phyloP scores from a whole-genome alignment of 2,113 vertebrate genomes.

The Etheostoma cragini region DNA sequence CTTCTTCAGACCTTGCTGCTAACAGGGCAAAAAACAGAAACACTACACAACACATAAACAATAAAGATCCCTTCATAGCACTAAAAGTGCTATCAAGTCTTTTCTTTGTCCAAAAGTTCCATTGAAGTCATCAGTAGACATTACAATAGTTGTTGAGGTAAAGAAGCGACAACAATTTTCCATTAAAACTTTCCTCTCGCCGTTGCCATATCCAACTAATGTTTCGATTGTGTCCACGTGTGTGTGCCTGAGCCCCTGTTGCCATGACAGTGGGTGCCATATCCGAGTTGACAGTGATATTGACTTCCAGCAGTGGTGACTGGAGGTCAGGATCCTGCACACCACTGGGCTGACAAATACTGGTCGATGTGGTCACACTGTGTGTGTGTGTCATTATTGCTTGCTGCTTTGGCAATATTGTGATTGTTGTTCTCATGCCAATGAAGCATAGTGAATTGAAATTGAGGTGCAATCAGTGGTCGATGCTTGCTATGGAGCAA shows the following conservation, averaged over 20 bases:
- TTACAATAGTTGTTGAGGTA: too few species aligned
- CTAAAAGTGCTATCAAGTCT: background rate
- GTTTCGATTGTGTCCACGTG: background rate
- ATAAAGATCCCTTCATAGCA: too few species aligned
- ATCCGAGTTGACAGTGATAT: slow-evolving; percentile 56
- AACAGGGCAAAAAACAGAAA: too few species aligned
- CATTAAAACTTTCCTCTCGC: background rate
- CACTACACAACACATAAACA: too few species aligned
- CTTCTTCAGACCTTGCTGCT: background rate
- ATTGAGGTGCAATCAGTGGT: background rate
- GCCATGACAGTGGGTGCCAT: slow-evolving; percentile 46
- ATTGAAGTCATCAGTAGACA: background rate
- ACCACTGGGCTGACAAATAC: slow-evolving; percentile 45
- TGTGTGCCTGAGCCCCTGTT: slow-evolving; percentile 29
- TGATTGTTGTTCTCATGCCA: too few species aligned
- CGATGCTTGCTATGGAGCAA: slow-evolving; percentile 27
- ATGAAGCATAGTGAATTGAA: too few species aligned
- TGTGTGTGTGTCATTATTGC: background rate
- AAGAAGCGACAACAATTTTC: background rate
- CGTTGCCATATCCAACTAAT: background rate
- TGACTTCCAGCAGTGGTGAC: slow-evolving; percentile 60
- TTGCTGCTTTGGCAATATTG: too few species aligned
- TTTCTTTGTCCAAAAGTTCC: background rate
- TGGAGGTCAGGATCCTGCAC: slow-evolving; percentile 67
- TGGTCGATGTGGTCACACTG: slow-evolving; percentile 52